Conservation (phyloP, 1,140 invertebrate genomes). For the Copidosoma floridanum region DNA sequence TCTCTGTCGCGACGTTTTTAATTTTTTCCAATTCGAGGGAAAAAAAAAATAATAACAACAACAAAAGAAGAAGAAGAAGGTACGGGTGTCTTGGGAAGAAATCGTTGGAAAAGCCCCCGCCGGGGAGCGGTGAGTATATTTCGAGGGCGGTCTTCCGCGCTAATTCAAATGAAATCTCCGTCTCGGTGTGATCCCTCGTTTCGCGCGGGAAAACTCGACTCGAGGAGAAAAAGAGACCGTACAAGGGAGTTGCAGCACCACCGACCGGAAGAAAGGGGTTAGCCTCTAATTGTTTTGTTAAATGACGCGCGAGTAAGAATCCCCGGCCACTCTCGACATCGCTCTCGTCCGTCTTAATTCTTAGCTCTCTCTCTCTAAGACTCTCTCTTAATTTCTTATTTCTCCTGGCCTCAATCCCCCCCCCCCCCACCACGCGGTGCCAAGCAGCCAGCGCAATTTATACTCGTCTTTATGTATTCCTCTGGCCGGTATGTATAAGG, state of each 20-base stretch:
- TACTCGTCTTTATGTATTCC: conserved; percentile 44
- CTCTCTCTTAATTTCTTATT: conserved; percentile 60
- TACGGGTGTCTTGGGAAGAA: too few species aligned
- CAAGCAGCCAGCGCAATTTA: conserved; percentile 53
- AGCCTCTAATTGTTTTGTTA: conserved; percentile 61
- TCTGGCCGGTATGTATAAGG: too few species aligned
- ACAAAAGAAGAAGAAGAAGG: too few species aligned
- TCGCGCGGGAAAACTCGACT: conserved; percentile 25
- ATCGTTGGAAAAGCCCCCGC: too few species aligned
- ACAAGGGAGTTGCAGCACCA: conserved; percentile 1
- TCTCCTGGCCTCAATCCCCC: conserved; percentile 40
- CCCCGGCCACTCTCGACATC: conserved; percentile 32
- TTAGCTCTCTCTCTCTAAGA: conserved; percentile 59
- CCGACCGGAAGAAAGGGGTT: conserved; percentile 51
- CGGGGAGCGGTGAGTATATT: too few species aligned
- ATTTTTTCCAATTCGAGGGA: background rate
- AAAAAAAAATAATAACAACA: too few species aligned
- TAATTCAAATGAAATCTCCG: conserved; percentile 25
- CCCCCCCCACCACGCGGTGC: too few species aligned
- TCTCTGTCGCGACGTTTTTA: background rate
- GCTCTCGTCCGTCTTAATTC: conserved; percentile 55
- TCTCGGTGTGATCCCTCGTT: conserved; percentile 14
- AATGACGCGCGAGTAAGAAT: conserved; percentile 60
- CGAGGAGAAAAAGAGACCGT: background rate
- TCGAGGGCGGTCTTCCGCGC: too few species aligned